These are phyloP conservation scores for Montipora efflorescens DNA, from an alignment of 64 coral and sea anemone genomes.

Conservation along the genomic window DNA sequence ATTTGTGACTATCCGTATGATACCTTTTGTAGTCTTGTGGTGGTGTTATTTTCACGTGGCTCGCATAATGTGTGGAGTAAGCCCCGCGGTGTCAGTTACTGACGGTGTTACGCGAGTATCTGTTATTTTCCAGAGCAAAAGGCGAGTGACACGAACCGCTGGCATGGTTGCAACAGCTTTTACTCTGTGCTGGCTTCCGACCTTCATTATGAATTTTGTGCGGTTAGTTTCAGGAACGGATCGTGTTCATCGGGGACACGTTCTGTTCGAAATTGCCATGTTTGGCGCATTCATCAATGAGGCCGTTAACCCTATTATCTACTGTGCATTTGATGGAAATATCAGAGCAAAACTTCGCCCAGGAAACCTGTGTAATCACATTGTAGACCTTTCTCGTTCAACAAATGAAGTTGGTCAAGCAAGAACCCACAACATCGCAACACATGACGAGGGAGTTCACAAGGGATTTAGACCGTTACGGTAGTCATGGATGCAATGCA, in stretches of 20 bases:
- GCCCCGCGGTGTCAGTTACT: neutral
- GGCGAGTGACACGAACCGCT: conserved; percentile 40
- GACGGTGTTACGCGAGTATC: neutral
- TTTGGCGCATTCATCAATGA: conserved; percentile 55
- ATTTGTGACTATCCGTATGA: neutral
- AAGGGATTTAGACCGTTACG: neutral
- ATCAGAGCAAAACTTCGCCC: conserved; percentile 1
- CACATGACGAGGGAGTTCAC: neutral
- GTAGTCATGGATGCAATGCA: neutral
- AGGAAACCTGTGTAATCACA: neutral
- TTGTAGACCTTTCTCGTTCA: neutral
- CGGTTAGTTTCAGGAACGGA: neutral
- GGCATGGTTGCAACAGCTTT: conserved; percentile 36
- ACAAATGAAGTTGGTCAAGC: neutral
- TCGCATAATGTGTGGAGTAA: conserved; percentile 1
- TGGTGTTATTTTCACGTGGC: conserved; percentile 15
- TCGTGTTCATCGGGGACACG: neutral
- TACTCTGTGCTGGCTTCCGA: conserved; percentile 40
- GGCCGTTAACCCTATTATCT: conserved; percentile 43
- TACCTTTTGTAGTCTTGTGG: conserved; percentile 12
- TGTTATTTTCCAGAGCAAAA: neutral
- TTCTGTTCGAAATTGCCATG: conserved; percentile 13
- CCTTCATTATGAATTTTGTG: conserved; percentile 11
- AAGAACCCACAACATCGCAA: neutral
- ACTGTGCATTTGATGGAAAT: conserved; percentile 58